Evolutionary conservation across 2,888 invertebrate genomes (phyloP), one percentile per base, ranked within the genome.

Genomic region (Lapara coniferarum): DNA sequence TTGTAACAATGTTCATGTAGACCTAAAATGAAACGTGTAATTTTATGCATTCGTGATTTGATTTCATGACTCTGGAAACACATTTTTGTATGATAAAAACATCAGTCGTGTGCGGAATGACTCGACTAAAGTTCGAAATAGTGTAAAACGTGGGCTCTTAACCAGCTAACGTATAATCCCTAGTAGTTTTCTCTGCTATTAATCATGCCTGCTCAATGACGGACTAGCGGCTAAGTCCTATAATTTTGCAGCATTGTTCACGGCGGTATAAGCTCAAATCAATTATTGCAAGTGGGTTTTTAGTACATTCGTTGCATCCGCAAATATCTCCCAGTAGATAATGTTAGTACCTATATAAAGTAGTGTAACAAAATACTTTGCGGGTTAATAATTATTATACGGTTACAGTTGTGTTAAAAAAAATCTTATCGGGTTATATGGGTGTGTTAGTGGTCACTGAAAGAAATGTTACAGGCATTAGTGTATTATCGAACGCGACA

Each of bases 231-330:
- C 77, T 91, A 90, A 92, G 85, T 89, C 87, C 92, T 92, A 90
- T 92, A 91, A 92, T 92, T 88, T 90, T 77, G 81, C 78, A 79
- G 87, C 84, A 89, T 90, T 90, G 90, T 91, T 89, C 86, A 83
- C 85, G 82, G 86, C 85, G 80, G 63, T 13, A 74, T 80, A 80
- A 78, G 76, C 85, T 86, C 75, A 77, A 74, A 82, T 82, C 81
- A 87, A 79, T 85, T 85, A 79, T 85, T 85, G 84, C 84, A 92
- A 91, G 87, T 91, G 89, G 92, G 92, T 91, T 91, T 92, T 86
- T 85, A 88, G 90, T 89, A 86, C 90, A 85, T 72, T 78, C 78
- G 81, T 81, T 82, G 79, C 81, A 86, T 88, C 88, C 86, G 87
- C 78, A 71, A 81, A 82, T 83, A 79, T 77, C 71, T 63, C 49